These are phyloP conservation scores for Myotis findleyi DNA, from an alignment of 2,797 vertebrate species.

Conservation along the genomic window DNA sequence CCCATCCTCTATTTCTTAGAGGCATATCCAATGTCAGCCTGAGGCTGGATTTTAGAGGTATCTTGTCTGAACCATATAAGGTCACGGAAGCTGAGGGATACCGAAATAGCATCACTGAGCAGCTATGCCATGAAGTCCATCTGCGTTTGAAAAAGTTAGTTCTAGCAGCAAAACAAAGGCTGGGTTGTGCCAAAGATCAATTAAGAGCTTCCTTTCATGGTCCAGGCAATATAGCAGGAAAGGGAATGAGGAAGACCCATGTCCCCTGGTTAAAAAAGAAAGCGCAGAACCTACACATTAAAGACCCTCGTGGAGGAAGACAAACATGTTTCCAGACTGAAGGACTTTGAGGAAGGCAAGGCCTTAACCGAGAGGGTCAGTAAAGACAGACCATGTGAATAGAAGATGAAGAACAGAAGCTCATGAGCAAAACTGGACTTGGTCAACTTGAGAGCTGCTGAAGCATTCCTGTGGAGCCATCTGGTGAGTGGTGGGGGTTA, in stretches of 20 bases:
- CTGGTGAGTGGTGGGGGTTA: fast-evolving
- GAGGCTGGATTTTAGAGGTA: background rate
- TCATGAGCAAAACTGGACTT: background rate
- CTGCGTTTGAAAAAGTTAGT: background rate
- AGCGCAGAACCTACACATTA: background rate
- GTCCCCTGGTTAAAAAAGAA: background rate
- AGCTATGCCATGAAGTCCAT: background rate
- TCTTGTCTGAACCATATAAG: conserved; percentile 6
- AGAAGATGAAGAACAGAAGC: background rate
- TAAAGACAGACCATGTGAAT: background rate
- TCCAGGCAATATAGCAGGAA: background rate
- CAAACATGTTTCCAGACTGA: background rate
- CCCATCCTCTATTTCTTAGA: background rate
- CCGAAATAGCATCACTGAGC: background rate
- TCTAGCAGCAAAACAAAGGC: background rate
- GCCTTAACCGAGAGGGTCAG: background rate
- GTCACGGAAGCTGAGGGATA: background rate
- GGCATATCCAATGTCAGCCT: background rate
- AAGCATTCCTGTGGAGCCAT: background rate
- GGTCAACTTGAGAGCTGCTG: background rate
- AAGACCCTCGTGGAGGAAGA: background rate
- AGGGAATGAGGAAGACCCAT: background rate
- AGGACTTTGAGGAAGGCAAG: background rate
- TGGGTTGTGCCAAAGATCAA: background rate
- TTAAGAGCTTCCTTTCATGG: background rate